Evolutionary conservation across 2,888 invertebrate genomes (phyloP), one percentile per base, ranked within the genome.

Genomic region (Carpatolechia fugitivella): DNA sequence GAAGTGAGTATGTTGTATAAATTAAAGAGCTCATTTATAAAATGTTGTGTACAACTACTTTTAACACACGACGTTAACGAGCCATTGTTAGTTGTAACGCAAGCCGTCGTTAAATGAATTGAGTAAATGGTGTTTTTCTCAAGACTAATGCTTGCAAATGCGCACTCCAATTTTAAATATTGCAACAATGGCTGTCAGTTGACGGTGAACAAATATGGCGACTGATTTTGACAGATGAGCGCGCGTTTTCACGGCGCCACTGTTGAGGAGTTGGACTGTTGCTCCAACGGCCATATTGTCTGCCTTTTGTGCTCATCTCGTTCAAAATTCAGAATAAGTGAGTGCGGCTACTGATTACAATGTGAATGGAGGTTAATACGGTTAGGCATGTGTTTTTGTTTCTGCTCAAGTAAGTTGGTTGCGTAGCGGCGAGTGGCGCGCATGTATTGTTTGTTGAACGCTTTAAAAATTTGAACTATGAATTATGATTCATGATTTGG

Each of bases 341-440:
- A 76, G 76, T 74, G 66, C 74, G 62, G 87, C 88, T 88, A 85
- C 88, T 87, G 85, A 89, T 89, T 89, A 86, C 77, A 86, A 89
- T 89, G 81, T 87, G 80, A 87, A 89, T 85, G 74, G 76, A 55
- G 61, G 72, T 74, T 80, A 84, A 83, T 84, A 85, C 86, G 83
- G 87, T 85, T 80, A 82, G 64, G 67, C 58, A 66, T 75, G 70
- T 80, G 75, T 77, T 74, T 74, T 81, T 88, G 86, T 87, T 81
- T 82, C 78, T 82, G 82, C 77, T 74, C 79, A 84, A 80, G 78
- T 78, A 81, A 73, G 67, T 59, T 57, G 61, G 60, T 63, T 59
- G 60, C 66, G 64, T 63, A 30, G 56, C 48, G 38, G 14, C 44
- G 47, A 47, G 46, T 49, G 50, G 41, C 18, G 13, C 41, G n/a